phyloP scores from a whole-genome alignment of 2,888 invertebrate species.

The Urechis unicinctus region DNA sequence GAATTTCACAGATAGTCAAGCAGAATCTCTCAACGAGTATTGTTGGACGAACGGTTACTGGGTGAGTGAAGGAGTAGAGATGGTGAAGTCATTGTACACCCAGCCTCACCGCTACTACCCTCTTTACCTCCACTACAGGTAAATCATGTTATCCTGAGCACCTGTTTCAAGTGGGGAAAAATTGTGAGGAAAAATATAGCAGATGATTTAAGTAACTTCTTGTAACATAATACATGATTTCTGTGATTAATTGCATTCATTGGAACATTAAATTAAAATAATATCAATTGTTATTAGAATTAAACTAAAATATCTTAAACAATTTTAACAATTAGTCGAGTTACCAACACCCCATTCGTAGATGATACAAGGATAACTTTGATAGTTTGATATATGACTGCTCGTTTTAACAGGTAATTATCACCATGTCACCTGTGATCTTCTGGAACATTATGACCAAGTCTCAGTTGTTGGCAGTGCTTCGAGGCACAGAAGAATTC shows the following conservation, averaged over 20 bases:
- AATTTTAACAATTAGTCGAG: too few relatives aligned
- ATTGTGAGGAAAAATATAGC: too few relatives aligned
- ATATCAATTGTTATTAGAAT: too few relatives aligned
- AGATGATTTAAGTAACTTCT: too few relatives aligned
- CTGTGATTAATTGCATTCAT: too few relatives aligned
- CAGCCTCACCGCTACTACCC: slow-evolving; percentile 16
- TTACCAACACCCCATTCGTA: too few relatives aligned
- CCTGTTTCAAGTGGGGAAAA: too few relatives aligned
- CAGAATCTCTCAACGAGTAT: slow-evolving; percentile 8
- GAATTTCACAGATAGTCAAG: slow-evolving; percentile 11
- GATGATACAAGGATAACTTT: too few relatives aligned
- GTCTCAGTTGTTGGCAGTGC: slow-evolving; percentile 8
- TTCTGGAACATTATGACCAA: slow-evolving; percentile 15
- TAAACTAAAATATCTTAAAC: too few relatives aligned
- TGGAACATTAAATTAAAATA: too few relatives aligned
- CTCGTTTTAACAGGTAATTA: slow-evolving; percentile 4
- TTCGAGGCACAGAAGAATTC: slow-evolving; percentile 10
- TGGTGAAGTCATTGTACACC: slow-evolving; percentile 8
- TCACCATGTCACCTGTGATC: slow-evolving; percentile 11
- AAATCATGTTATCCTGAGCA: slow-evolving; percentile 2
- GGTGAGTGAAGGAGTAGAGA: slow-evolving; percentile 2
- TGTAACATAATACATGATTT: too few relatives aligned
- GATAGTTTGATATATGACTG: neutral
- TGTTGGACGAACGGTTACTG: slow-evolving; percentile 14
- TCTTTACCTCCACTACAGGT: slow-evolving; percentile 12